A percentile compares a stretch with the other conserved stretches of the same genome.
Conservation (phyloP, 2,797 vertebrate genomes). For the Fistularia tabacaria region DNA sequence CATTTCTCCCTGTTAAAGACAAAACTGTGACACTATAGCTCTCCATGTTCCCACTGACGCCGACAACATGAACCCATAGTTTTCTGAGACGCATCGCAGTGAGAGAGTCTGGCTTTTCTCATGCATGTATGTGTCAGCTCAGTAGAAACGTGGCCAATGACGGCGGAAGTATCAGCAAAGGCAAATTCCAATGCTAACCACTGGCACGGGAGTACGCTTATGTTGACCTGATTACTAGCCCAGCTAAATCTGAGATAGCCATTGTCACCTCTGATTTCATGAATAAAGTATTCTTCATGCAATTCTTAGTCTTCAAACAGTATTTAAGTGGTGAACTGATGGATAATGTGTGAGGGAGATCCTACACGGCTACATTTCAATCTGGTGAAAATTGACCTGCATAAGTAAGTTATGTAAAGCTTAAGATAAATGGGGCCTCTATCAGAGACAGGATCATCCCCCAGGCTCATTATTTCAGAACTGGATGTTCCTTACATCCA, state of each 20-base stretch:
- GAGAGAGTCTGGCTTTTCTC: constrained; percentile 36
- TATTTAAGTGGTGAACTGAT: too few species aligned
- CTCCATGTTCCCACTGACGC: constrained; percentile 24
- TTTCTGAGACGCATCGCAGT: constrained; percentile 5
- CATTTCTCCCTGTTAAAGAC: too few species aligned
- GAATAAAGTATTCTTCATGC: too few species aligned
- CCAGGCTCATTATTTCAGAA: constrained; percentile 19
- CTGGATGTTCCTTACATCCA: constrained; percentile 31
- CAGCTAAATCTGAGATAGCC: too few species aligned
- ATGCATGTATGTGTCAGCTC: constrained; percentile 5
- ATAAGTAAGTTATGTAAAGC: constrained; percentile 30
- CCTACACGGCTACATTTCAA: constrained; percentile 5
- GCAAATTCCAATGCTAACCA: constrained; percentile 32
- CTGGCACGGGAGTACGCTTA: too few species aligned
- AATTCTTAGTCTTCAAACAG: too few species aligned
- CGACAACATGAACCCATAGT: constrained; percentile 16
- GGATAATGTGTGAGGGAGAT: background rate
- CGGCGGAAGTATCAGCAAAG: constrained; percentile 26
- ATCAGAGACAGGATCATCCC: constrained; percentile 28
- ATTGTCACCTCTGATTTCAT: too few species aligned
- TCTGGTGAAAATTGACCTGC: constrained; percentile 3
- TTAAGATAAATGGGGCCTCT: constrained; percentile 18
- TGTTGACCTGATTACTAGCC: too few species aligned
- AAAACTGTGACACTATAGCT: constrained; percentile 29
- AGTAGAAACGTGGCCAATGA: constrained; percentile 10